Conservation (phyloP, 2,113 vertebrate species). For the Seriola quinqueradiata region DNA sequence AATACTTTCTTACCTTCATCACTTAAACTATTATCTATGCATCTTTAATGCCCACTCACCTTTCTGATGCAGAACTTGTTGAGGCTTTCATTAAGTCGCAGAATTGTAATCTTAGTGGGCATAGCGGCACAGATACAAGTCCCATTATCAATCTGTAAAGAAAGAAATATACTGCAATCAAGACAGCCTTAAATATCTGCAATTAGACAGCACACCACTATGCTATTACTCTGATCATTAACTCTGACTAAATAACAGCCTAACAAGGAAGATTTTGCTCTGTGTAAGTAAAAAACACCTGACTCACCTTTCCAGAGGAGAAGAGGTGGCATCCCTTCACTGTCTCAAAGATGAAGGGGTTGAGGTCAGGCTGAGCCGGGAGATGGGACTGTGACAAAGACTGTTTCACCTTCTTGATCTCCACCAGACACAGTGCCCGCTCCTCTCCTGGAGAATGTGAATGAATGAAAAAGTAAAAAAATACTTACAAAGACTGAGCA, state of each 20-base stretch:
- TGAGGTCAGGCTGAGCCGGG: conserved; percentile 94
- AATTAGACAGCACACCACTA: conserved; percentile 28
- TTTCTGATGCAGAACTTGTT: conserved; percentile 98
- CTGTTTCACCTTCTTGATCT: conserved; percentile 98
- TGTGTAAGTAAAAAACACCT: not conserved
- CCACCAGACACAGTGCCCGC: conserved; percentile 93
- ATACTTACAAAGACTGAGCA: not conserved
- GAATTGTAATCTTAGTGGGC: conserved; percentile 95
- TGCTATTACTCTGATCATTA: conserved; percentile 46
- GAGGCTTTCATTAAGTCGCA: conserved; percentile 95
- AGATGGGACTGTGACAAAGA: conserved; percentile 98
- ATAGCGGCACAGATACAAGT: conserved; percentile 97
- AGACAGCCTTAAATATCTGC: conserved; percentile 20
- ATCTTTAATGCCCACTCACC: conserved; percentile 78
- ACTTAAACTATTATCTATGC: not conserved
- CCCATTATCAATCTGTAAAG: conserved; percentile 91
- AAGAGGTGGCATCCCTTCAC: conserved; percentile 98
- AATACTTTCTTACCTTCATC: not conserved
- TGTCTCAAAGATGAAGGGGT: conserved; percentile 93
- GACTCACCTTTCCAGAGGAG: conserved; percentile 93
- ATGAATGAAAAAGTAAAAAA: not conserved
- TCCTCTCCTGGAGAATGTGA: conserved; percentile 89
- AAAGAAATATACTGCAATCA: conserved; percentile 35
- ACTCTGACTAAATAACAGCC: conserved; percentile 32
- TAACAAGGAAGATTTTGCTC: conserved; percentile 10